These are phyloP conservation scores for Nibea albiflora DNA, from an alignment of 2,113 vertebrate species.

Conservation along the genomic window DNA sequence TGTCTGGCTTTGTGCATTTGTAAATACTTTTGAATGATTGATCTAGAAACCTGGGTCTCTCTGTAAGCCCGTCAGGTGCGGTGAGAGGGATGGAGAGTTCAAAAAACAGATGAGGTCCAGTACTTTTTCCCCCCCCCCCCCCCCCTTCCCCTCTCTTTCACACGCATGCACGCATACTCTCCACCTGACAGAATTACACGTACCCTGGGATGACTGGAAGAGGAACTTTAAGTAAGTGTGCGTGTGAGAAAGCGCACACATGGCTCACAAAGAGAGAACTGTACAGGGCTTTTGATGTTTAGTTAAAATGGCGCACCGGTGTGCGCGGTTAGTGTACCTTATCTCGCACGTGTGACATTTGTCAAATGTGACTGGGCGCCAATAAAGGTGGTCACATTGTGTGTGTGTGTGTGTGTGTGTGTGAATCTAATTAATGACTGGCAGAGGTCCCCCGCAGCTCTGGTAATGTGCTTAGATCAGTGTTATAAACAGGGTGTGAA, in stretches of 20 bases:
- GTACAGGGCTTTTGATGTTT: conserved; percentile 37
- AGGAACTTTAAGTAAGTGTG: conserved; percentile 42
- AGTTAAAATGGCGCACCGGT: conserved; percentile 1
- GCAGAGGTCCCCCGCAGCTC: conserved; percentile 74
- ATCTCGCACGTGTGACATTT: conserved; percentile 51
- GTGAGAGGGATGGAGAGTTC: conserved; percentile 33
- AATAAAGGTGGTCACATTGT: conserved; percentile 37
- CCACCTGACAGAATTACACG: conserved; percentile 53
- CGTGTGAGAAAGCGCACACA: conserved; percentile 46
- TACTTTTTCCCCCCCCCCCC: not conserved
- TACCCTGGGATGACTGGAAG: conserved; percentile 37
- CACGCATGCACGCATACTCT: conserved; percentile 14
- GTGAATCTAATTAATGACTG: conserved; percentile 78
- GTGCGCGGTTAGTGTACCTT: conserved; percentile 29
- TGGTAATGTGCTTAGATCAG: conserved; percentile 79
- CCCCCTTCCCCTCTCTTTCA: conserved; percentile 17
- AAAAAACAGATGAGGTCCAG: conserved; percentile 52
- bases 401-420: conserved; percentile 36
- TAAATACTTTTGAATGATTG: conserved; percentile 83
- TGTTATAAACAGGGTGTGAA: conserved; percentile 75
- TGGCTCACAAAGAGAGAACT: conserved; percentile 1
- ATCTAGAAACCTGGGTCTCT: conserved; percentile 67
- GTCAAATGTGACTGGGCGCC: conserved; percentile 42
- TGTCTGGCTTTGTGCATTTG: conserved; percentile 77
- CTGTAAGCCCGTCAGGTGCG: conserved; percentile 60